phyloP scores from a whole-genome alignment of 2,113 vertebrate genomes.

The Oxyruncus cristatus region DNA sequence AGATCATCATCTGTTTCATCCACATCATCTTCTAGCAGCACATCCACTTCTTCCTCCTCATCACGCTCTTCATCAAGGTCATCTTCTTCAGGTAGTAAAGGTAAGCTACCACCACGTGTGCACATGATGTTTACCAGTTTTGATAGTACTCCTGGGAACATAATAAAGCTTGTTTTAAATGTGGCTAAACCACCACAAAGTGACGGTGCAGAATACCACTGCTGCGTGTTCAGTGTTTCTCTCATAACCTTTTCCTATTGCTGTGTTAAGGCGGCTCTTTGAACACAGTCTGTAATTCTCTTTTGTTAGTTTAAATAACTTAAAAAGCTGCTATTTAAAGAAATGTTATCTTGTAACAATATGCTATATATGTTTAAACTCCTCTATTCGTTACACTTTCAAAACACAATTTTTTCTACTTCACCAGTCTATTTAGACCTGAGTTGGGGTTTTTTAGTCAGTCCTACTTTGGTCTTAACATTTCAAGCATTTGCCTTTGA shows the following conservation, averaged over 20 bases:
- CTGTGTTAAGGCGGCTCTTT: neutral
- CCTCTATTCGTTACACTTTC: neutral
- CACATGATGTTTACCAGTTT: neutral
- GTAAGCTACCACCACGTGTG: slow-evolving; percentile 26
- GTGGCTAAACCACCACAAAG: neutral
- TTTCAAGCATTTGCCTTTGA: neutral
- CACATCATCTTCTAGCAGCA: slow-evolving; percentile 68
- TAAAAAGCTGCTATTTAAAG: neutral
- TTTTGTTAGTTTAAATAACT: neutral
- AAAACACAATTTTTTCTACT: neutral
- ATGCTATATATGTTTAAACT: neutral
- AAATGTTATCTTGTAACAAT: neutral
- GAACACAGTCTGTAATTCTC: rapidly evolving
- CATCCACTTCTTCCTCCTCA: slow-evolving; percentile 66
- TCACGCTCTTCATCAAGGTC: slow-evolving; percentile 64
- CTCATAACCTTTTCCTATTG: neutral
- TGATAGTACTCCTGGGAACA: neutral
- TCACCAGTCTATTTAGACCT: neutral
- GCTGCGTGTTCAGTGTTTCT: neutral
- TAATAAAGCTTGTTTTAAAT: neutral
- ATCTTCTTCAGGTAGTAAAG: slow-evolving; percentile 76
- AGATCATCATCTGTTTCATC: slow-evolving; percentile 80
- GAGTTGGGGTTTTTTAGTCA: neutral
- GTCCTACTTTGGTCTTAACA: neutral
- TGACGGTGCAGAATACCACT: neutral